Percentiles rank a stretch among this genome's conserved stretches.
These are phyloP conservation scores for Gasterosteus aculeatus DNA, from an alignment of 2,113 vertebrate species.

Conservation along the genomic window DNA sequence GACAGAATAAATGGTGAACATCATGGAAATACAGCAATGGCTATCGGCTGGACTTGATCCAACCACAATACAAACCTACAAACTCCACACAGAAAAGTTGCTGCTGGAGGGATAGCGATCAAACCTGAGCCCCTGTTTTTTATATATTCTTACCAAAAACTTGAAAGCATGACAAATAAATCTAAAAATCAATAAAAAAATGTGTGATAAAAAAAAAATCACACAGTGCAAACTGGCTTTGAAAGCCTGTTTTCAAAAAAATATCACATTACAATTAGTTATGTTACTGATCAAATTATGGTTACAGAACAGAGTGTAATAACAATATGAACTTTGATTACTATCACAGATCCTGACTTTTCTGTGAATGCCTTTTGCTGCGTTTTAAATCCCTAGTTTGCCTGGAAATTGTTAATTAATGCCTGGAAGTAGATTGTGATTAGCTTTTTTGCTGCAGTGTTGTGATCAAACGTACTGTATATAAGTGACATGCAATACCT, in stretches of 20 bases:
- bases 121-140: conserved; percentile 9
- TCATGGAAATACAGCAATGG: conserved; percentile 12
- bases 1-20: neutral
- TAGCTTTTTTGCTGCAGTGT: neutral
- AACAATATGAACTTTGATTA: neutral
- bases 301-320: neutral
- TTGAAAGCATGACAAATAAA: conserved; percentile 1
- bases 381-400: neutral
- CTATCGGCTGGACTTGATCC: conserved; percentile 25
- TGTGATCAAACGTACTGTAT: neutral
- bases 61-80: conserved; percentile 29
- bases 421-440: neutral
- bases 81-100: neutral
- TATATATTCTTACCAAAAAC: conserved; percentile 12
- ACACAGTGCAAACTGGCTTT: too few species aligned
- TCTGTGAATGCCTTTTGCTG: neutral
- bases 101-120: neutral
- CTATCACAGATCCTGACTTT: neutral
- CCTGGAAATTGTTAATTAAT: neutral
- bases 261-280: neutral
- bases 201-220: too few species aligned
- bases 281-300: neutral
- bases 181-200: too few species aligned
- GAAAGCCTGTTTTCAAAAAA: too few species aligned
- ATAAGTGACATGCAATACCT: conserved; percentile 8